Conservation (phyloP, 2,113 vertebrate genomes). For the Sorex fumeus region DNA sequence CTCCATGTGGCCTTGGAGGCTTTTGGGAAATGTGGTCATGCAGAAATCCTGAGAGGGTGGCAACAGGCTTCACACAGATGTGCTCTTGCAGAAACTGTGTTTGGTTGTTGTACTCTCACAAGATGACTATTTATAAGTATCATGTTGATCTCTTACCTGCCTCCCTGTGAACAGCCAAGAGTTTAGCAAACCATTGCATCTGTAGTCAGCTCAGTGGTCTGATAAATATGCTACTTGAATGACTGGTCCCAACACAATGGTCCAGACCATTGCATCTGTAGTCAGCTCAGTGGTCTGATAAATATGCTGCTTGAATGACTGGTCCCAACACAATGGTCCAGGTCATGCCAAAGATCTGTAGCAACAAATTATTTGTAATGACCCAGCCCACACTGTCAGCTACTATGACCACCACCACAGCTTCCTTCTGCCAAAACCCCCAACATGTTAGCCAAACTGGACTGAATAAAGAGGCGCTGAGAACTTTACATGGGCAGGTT, state of each 20-base stretch:
- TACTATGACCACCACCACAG: not conserved
- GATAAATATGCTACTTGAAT: conserved; percentile 8
- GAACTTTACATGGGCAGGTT: not conserved
- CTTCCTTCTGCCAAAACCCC: not conserved
- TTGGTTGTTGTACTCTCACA: no score
- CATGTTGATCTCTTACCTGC: not conserved
- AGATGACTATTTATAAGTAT: not conserved
- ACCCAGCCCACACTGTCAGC: not conserved
- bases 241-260: not conserved
- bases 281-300: not conserved
- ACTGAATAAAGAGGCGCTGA: not conserved
- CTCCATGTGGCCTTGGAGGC: no score
- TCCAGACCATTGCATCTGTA: not conserved
- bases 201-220: not conserved
- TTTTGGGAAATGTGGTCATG: no score
- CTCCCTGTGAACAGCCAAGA: not conserved
- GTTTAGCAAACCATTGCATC: not conserved
- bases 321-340: not conserved
- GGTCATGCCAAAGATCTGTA: not conserved
- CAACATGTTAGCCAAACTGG: not conserved
- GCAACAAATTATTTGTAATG: conserved; percentile 27
- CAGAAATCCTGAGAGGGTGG: no score
- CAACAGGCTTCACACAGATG: no score
- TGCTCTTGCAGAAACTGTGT: not conserved
- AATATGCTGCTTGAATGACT: not conserved